Conservation (phyloP, 2,797 vertebrate species). For the Leptatherina wallacei region DNA sequence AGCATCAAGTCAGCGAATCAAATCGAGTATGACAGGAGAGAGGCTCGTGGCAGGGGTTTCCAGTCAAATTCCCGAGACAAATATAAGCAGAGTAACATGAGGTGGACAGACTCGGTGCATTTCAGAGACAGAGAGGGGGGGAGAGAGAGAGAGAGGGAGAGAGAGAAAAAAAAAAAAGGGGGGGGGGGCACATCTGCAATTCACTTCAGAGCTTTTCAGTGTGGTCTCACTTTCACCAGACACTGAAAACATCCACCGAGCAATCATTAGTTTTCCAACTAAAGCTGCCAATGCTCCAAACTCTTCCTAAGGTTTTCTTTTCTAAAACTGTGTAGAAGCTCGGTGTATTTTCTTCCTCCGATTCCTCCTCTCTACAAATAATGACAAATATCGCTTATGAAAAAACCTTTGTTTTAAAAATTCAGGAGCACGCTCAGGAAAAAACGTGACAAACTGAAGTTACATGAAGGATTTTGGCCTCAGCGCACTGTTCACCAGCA, state of each 20-base stretch:
- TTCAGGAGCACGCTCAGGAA: conserved; percentile 3
- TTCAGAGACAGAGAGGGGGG: not conserved
- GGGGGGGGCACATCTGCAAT: conserved; percentile 19
- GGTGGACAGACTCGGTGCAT: conserved; percentile 42
- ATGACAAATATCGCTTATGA: not conserved
- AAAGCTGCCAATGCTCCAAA: not conserved
- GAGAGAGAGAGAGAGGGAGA: not conserved
- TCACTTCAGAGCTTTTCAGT: conserved; percentile 34
- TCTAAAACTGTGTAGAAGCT: not conserved
- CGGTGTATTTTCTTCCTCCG: not conserved
- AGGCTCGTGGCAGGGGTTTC: conserved; percentile 62
- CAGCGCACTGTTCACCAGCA: conserved; percentile 37
- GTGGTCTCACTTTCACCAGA: not conserved
- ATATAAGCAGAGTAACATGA: conserved; percentile 59
- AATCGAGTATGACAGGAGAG: conserved; percentile 53
- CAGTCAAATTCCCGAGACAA: conserved; percentile 68
- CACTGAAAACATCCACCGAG: not conserved
- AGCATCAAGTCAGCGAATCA: conserved; percentile 70
- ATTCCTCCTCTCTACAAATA: not conserved
- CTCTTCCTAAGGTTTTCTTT: not conserved
- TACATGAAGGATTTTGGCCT: conserved; percentile 32
- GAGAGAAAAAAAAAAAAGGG: not conserved
- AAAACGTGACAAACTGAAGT: conserved; percentile 24
- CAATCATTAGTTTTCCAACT: conserved; percentile 12
- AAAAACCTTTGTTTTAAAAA: not conserved